phyloP scores from a whole-genome alignment of 1,140 invertebrate species.

The Trachymyrmex septentrionalis region DNA sequence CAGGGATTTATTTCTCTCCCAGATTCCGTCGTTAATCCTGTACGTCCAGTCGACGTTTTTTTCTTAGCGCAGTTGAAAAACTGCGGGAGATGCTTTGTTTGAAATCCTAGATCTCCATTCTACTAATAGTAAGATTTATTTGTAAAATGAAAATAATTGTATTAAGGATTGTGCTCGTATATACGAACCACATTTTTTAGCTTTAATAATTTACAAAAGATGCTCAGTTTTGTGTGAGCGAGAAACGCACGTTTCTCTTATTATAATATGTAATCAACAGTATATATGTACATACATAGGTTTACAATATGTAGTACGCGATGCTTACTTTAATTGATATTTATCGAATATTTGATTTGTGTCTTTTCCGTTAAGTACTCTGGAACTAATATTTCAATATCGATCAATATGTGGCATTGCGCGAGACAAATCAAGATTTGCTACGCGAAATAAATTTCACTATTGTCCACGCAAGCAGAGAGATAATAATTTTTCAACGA shows the following conservation, averaged over 20 bases:
- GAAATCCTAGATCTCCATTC: conserved; percentile 37
- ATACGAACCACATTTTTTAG: not conserved
- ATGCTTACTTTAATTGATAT: not conserved
- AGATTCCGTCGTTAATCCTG: conserved; percentile 55
- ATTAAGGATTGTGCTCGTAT: not conserved
- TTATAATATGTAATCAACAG: not conserved
- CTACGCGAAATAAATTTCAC: conserved; percentile 33
- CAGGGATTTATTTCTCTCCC: conserved; percentile 58
- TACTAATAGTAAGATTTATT: conserved; percentile 17
- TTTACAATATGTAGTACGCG: not conserved
- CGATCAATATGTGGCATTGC: conserved; percentile 20
- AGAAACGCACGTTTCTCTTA: not conserved
- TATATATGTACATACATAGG: not conserved
- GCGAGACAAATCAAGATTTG: conserved; percentile 39
- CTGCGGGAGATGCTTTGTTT: conserved; percentile 25
- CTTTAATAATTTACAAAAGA: not conserved
- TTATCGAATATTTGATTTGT: conserved; percentile 39
- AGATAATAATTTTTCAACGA: conserved; percentile 46
- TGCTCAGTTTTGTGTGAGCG: not conserved
- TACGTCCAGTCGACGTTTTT: conserved; percentile 45
- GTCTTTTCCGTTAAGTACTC: not conserved
- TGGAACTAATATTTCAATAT: conserved; percentile 24
- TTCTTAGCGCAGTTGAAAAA: conserved; percentile 25
- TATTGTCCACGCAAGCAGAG: not conserved
- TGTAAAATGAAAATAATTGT: not conserved